Percentiles rank a stretch among this genome's conserved stretches.
Evolutionary conservation across 2,113 vertebrate genomes (phyloP).

Genomic region (Reinhardtius hippoglossoides): DNA sequence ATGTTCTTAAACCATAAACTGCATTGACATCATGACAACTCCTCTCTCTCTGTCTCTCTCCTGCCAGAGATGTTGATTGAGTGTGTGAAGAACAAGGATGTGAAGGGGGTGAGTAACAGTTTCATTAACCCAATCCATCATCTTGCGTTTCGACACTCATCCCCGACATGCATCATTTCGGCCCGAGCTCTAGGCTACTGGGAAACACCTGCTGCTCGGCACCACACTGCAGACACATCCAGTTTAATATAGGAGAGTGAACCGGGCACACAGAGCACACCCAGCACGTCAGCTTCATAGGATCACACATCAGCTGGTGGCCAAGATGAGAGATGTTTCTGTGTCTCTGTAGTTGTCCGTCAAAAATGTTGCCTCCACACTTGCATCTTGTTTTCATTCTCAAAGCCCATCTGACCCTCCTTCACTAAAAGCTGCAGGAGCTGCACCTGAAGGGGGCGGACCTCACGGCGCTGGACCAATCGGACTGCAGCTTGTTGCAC

Average conservation of each 20-base stretch:
- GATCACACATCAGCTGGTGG: no score
- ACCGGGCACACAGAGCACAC: no score
- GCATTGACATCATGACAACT: background rate
- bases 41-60: conserved; percentile 7
- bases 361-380: background rate
- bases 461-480: conserved; percentile 84
- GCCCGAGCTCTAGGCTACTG: no score
- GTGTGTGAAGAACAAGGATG: conserved; percentile 89
- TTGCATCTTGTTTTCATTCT: background rate
- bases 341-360: background rate
- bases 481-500: conserved; percentile 88
- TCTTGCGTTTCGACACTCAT: background rate
- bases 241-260: no score
- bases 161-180: background rate
- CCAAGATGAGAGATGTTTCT: no score
- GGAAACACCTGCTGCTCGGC: background rate
- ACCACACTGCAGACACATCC: background rate
- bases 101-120: conserved; percentile 84
- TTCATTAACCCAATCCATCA: background rate
- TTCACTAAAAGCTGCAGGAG: conserved; percentile 86
- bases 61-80: conserved; percentile 85
- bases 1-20: background rate
- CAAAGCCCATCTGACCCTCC: background rate
- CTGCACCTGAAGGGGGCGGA: conserved; percentile 88
- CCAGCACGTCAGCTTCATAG: no score